phyloP scores from a whole-genome alignment of 2,888 invertebrate genomes.

The Matsumyia berberina region DNA sequence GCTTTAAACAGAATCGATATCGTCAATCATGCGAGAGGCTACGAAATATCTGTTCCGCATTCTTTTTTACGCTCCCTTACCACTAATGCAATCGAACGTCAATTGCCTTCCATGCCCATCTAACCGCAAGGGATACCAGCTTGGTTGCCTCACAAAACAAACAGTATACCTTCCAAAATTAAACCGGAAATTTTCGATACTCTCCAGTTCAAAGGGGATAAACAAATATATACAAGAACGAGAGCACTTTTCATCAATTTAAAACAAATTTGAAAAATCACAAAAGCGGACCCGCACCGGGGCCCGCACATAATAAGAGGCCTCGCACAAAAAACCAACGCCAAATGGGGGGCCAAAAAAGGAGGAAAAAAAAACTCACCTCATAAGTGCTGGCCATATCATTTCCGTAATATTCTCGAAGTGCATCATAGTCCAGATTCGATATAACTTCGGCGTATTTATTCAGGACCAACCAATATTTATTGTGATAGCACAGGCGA shows the following conservation, averaged over 20 bases:
- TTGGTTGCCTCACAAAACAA: constrained; percentile 40
- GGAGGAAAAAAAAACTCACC: constrained; percentile 79
- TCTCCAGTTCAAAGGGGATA: constrained; percentile 30
- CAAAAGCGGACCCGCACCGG: constrained; percentile 43
- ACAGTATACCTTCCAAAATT: constrained; percentile 35
- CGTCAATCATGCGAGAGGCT: constrained; percentile 62
- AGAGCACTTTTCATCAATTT: constrained; percentile 68
- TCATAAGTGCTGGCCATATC: constrained; percentile 83
- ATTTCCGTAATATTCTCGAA: constrained; percentile 82
- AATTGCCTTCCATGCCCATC: not conserved
- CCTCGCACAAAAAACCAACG: constrained; percentile 23
- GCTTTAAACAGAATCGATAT: constrained; percentile 31
- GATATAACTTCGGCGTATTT: constrained; percentile 84
- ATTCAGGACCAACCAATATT: constrained; percentile 85
- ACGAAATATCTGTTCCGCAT: constrained; percentile 49
- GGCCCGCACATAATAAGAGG: constrained; percentile 50
- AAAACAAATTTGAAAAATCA: constrained; percentile 73
- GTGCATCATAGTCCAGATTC: constrained; percentile 83
- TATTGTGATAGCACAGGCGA: constrained; percentile 84
- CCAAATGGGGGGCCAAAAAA: not conserved
- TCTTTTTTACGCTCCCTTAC: not conserved
- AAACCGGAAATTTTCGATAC: constrained; percentile 39
- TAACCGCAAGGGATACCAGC: constrained; percentile 15
- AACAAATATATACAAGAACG: constrained; percentile 59
- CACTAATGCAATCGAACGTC: constrained; percentile 5